Percentiles rank a stretch among this genome's conserved stretches.
Conservation (phyloP, 2,888 invertebrate genomes). For the Osmoderma eremita region DNA sequence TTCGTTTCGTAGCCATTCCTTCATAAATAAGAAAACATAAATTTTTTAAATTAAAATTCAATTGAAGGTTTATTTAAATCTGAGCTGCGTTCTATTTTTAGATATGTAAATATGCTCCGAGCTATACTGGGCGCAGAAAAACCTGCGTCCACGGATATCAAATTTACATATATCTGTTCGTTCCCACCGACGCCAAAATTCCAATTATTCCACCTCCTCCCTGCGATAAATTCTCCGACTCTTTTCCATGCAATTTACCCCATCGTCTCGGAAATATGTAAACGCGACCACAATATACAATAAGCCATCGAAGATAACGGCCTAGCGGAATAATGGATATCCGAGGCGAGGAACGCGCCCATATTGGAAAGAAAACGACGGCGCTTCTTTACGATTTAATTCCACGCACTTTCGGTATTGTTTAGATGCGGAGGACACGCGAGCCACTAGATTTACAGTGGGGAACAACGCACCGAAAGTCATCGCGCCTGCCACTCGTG, state of each 20-base stretch:
- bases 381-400: slow-evolving; percentile 58
- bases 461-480: slow-evolving; percentile 53
- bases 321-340: slow-evolving; percentile 22
- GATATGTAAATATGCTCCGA: too few species aligned
- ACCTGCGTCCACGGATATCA: too few species aligned
- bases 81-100: too few species aligned
- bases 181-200: too few species aligned
- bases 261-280: slow-evolving; percentile 30
- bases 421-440: slow-evolving; percentile 57
- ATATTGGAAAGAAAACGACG: slow-evolving; percentile 50
- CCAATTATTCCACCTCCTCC: background rate
- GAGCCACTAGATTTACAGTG: slow-evolving; percentile 56
- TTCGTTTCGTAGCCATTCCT: too few species aligned
- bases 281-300: slow-evolving; percentile 19
- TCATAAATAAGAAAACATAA: too few species aligned
- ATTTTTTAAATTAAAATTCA: too few species aligned
- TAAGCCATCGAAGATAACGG: slow-evolving; percentile 30
- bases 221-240: slow-evolving; percentile 7
- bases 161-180: too few species aligned
- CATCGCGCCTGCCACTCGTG: slow-evolving; percentile 38
- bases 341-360: slow-evolving; percentile 36
- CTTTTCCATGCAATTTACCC: slow-evolving; percentile 9
- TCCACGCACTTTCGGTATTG: slow-evolving; percentile 58
- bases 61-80: too few species aligned
- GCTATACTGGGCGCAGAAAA: too few species aligned